These are phyloP conservation scores for Onychomys arenicola DNA, from an alignment of 2,797 vertebrate genomes.

Conservation along the genomic window DNA sequence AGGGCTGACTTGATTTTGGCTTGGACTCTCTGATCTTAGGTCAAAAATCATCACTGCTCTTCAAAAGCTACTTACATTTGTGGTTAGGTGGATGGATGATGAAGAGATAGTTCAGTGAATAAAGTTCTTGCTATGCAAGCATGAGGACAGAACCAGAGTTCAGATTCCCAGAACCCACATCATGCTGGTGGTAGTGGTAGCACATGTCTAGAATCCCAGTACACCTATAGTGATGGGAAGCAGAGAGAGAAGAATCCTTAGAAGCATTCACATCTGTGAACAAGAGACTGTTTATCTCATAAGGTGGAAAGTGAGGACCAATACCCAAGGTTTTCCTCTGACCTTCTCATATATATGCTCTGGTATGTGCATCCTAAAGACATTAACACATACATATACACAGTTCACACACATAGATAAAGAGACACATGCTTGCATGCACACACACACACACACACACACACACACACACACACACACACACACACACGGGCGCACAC, in stretches of 20 bases:
- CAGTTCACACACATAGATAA: neutral
- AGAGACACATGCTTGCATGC: neutral
- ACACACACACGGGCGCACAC: neutral
- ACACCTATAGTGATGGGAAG: neutral
- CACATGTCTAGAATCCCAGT: neutral
- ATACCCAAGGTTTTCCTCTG: neutral
- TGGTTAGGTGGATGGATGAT: too few species aligned
- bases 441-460: neutral
- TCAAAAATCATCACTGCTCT: neutral
- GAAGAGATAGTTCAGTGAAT: too few species aligned
- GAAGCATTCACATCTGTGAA: neutral
- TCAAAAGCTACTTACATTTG: neutral
- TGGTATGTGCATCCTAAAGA: neutral
- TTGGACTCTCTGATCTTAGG: neutral
- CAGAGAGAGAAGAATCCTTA: neutral
- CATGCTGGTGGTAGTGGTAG: fast-evolving
- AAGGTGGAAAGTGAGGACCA: neutral
- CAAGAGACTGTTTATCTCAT: neutral
- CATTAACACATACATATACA: neutral
- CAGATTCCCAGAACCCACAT: neutral
- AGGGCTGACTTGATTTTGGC: too few species aligned
- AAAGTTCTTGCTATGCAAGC: neutral
- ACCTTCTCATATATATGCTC: too few species aligned
- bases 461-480: neutral
- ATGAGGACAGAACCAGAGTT: neutral